Percentiles rank a stretch among this genome's conserved stretches.
Conservation (phyloP, 2,888 invertebrate genomes). For the Coelinius sp. region DNA sequence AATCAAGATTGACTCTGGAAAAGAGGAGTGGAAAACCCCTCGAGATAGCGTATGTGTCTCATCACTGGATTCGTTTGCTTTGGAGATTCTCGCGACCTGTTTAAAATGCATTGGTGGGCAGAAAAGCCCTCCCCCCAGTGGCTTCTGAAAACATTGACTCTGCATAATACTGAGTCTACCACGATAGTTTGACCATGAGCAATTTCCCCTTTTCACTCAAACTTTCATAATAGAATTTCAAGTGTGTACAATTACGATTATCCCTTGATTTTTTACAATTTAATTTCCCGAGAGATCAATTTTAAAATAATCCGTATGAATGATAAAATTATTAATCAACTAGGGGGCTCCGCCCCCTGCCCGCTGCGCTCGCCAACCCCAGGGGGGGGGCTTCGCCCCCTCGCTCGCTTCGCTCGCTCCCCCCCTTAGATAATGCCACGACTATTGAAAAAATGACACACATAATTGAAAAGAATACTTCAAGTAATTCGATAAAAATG, state of each 20-base stretch:
- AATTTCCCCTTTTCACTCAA: neutral
- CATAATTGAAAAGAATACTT: too few species aligned
- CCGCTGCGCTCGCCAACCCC: too few species aligned
- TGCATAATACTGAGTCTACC: slow-evolving; percentile 48
- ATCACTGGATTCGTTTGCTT: slow-evolving; percentile 30
- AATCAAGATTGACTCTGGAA: neutral
- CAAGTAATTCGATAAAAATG: too few species aligned
- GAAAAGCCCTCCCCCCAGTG: slow-evolving; percentile 36
- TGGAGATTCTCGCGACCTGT: slow-evolving; percentile 39
- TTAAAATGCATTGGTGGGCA: slow-evolving; percentile 54
- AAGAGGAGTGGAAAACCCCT: neutral
- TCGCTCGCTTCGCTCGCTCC: too few species aligned
- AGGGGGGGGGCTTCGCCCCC: too few species aligned
- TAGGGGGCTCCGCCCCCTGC: too few species aligned
- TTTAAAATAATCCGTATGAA: neutral
- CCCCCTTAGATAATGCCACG: too few species aligned
- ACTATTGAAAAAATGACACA: too few species aligned
- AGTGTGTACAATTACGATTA: neutral
- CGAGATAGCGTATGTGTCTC: neutral
- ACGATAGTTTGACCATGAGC: slow-evolving; percentile 16
- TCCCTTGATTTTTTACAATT: neutral
- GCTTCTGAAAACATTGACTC: slow-evolving; percentile 52
- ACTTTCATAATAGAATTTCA: slow-evolving; percentile 24
- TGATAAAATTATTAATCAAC: too few species aligned
- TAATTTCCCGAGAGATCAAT: neutral